A percentile compares a stretch with the other conserved stretches of the same genome.
Conservation (phyloP, 2,113 vertebrate species). For the Sylvia atricapilla region DNA sequence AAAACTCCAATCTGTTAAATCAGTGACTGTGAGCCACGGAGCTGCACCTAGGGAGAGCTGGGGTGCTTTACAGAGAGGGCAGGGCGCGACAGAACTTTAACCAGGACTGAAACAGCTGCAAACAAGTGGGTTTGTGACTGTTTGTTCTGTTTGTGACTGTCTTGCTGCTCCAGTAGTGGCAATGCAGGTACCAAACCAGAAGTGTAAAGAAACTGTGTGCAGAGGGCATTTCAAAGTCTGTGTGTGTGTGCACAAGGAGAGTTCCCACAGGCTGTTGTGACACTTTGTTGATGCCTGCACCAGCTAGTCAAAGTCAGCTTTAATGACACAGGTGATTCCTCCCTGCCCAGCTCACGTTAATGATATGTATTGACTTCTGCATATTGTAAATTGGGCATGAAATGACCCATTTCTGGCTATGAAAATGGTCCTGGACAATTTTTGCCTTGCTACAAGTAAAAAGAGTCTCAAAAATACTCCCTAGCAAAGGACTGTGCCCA, state of each 20-base stretch:
- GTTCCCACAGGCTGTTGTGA: background rate
- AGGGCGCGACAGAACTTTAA: accelerated
- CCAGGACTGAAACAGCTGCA: background rate
- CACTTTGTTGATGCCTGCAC: background rate
- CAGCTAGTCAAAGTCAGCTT: background rate
- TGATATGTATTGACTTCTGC: slow-evolving; percentile 4
- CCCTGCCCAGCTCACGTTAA: background rate
- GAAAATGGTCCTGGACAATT: background rate
- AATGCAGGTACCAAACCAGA: accelerated
- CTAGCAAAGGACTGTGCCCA: background rate
- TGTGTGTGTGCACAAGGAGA: accelerated
- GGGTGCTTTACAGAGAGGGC: accelerated
- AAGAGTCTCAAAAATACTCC: background rate
- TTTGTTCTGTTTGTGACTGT: background rate
- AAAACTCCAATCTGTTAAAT: accelerated
- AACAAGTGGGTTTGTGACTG: background rate
- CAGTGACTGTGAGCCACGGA: accelerated
- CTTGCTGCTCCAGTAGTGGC: accelerated
- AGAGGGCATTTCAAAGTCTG: background rate
- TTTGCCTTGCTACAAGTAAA: background rate
- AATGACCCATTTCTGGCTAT: background rate
- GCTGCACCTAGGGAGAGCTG: background rate
- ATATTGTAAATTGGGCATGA: slow-evolving; percentile 56
- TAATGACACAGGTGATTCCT: background rate
- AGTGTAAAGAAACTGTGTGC: accelerated